Percentiles rank a stretch among this genome's conserved stretches.
phyloP scores from a whole-genome alignment of 2,888 invertebrate genomes.

The Brenthis daphne region DNA sequence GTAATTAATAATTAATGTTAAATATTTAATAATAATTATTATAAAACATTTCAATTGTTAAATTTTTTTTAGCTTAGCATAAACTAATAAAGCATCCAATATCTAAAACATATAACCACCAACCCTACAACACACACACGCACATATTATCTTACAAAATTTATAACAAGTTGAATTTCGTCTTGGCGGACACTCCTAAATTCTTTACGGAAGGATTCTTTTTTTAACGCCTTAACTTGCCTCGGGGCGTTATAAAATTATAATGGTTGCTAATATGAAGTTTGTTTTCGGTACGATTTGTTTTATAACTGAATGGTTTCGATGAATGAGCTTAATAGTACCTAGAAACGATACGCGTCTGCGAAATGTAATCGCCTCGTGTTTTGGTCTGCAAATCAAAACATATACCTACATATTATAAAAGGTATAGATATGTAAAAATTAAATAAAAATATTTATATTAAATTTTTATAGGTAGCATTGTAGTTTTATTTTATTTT shows the following conservation, averaged over 20 bases:
- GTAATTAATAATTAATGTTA: too few species aligned
- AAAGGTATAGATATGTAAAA: too few species aligned
- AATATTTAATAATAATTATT: too few species aligned
- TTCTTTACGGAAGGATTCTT: slow-evolving; percentile 76
- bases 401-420: neutral
- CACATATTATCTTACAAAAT: slow-evolving; percentile 80
- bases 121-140: slow-evolving; percentile 69
- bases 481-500: too few species aligned
- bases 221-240: slow-evolving; percentile 63
- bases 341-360: slow-evolving; percentile 33
- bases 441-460: too few species aligned
- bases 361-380: slow-evolving; percentile 33
- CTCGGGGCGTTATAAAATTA: slow-evolving; percentile 67
- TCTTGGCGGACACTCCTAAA: slow-evolving; percentile 77
- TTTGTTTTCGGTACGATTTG: slow-evolving; percentile 61
- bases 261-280: slow-evolving; percentile 57
- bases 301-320: slow-evolving; percentile 61
- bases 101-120: slow-evolving; percentile 1
- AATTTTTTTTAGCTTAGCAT: neutral
- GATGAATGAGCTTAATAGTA: slow-evolving; percentile 44
- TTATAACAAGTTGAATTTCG: slow-evolving; percentile 79
- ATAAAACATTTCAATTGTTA: too few species aligned
- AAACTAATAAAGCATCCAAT: neutral
- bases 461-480: too few species aligned
- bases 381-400: slow-evolving; percentile 20